Percentiles rank a stretch among this genome's conserved stretches.
These are phyloP conservation scores for Suncus etruscus DNA, from an alignment of 2,113 vertebrate genomes.

Conservation along the genomic window DNA sequence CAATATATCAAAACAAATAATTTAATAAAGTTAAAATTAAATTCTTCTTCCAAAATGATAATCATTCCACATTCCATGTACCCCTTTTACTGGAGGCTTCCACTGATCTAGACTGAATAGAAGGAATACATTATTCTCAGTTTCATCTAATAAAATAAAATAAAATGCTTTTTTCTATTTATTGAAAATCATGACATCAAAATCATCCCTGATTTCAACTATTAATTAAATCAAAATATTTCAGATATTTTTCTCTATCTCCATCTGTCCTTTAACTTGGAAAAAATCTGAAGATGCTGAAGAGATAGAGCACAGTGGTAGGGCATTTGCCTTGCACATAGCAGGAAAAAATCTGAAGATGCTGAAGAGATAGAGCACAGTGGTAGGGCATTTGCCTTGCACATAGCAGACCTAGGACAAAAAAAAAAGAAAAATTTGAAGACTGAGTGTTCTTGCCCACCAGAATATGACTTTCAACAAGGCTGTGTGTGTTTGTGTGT, in stretches of 20 bases:
- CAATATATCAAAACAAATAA: conserved; percentile 25
- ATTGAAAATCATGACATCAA: conserved; percentile 46
- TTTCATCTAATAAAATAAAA: conserved; percentile 15
- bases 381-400: no score
- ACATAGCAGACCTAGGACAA: no score
- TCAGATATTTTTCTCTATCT: neutral
- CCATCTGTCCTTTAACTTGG: neutral
- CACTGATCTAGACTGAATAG: neutral
- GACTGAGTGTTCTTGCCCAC: neutral
- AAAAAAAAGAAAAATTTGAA: no score
- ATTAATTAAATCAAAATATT: neutral
- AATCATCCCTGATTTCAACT: conserved; percentile 40
- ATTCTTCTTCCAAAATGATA: conserved; percentile 32
- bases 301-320: no score
- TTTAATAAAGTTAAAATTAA: conserved; percentile 42
- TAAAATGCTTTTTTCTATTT: conserved; percentile 25
- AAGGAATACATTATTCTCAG: neutral
- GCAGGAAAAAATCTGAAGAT: neutral
- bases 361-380: no score
- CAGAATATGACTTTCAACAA: neutral
- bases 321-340: no score
- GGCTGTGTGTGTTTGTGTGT: neutral
- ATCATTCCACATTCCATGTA: neutral
- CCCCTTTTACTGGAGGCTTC: neutral
- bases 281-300: neutral